Conservation (phyloP, 2,797 vertebrate species). For the Spondyliosoma cantharus region DNA sequence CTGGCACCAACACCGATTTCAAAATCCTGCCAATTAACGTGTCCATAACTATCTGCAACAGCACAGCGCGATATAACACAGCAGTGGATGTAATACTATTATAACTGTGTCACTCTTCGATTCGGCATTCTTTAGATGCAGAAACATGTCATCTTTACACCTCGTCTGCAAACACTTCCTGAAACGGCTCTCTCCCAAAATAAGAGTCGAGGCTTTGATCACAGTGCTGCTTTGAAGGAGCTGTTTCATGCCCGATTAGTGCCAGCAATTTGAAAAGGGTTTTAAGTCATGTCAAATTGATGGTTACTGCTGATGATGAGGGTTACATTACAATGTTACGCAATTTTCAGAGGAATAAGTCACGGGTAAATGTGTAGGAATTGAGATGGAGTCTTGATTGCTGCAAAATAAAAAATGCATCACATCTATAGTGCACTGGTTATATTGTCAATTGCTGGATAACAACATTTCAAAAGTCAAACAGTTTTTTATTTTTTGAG, state of each 20-base stretch:
- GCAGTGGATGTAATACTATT: background rate
- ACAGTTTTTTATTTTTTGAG: background rate
- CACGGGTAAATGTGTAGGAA: background rate
- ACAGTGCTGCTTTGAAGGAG: background rate
- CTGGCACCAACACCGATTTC: background rate
- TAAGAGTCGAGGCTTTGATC: background rate
- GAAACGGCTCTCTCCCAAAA: background rate
- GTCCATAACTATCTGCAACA: fast-evolving
- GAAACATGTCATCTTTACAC: background rate
- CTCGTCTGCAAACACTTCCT: background rate
- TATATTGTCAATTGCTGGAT: background rate
- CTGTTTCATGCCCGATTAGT: background rate
- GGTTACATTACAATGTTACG: constrained; percentile 7
- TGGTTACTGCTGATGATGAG: background rate
- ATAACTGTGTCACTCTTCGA: background rate
- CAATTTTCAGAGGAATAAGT: constrained; percentile 7
- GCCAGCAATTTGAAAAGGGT: background rate
- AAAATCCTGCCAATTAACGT: background rate
- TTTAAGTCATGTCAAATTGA: background rate
- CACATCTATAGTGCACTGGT: background rate
- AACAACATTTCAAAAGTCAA: background rate
- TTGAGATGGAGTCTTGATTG: too few species aligned
- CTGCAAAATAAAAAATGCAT: background rate
- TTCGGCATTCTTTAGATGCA: background rate
- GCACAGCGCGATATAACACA: fast-evolving